These are phyloP conservation scores for Carollia perspicillata DNA, from an alignment of 2,113 vertebrate species.

Conservation along the genomic window DNA sequence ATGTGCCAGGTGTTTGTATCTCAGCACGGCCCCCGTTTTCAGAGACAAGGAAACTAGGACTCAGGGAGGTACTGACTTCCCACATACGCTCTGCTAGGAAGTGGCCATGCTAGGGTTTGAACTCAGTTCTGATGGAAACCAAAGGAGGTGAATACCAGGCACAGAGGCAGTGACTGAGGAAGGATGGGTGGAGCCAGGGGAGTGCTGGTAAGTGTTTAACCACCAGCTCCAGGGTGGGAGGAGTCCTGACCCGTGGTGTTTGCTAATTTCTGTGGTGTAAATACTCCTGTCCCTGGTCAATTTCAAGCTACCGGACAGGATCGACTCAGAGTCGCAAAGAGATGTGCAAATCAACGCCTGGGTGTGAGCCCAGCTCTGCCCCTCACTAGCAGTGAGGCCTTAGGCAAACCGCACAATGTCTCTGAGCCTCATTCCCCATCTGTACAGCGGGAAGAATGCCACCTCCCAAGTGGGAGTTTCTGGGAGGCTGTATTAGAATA, in stretches of 20 bases:
- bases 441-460: neutral
- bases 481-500: neutral
- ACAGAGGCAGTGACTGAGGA: neutral
- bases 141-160: accelerated
- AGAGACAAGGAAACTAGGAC: neutral
- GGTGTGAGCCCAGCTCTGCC: neutral
- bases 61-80: neutral
- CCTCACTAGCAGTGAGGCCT: neutral
- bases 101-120: neutral
- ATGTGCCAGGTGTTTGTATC: neutral
- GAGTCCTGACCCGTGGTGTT: neutral
- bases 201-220: accelerated
- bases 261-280: accelerated
- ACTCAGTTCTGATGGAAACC: neutral
- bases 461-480: neutral
- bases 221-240: neutral
- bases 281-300: too few species aligned
- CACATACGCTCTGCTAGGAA: neutral
- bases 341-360: neutral
- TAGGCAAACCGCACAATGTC: neutral
- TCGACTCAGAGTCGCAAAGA: neutral
- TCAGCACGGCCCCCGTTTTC: neutral
- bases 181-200: accelerated
- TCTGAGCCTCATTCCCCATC: neutral
- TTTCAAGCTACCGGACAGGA: neutral